Evolutionary conservation across 2,797 vertebrate genomes (phyloP), one percentile per base, ranked within the genome.

Genomic region (Pseudomugil tenellus): DNA sequence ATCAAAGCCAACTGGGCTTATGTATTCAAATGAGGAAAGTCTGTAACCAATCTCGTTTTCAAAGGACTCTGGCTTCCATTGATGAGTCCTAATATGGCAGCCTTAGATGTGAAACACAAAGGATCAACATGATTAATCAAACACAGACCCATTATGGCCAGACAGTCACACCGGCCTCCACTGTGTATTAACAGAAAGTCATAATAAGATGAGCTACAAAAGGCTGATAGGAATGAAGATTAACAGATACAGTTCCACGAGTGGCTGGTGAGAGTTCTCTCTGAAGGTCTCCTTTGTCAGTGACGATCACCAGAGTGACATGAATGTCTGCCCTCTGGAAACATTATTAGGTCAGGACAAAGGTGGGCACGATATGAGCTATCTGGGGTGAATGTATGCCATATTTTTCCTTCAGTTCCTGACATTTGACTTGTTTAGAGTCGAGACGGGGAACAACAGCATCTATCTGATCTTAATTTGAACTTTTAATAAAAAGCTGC

Each of bases 191-290:
- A 92, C 89, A 88, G 89, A 89, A 93, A 93, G 90, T 93, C 91
- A 91, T 92, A 94, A 94, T 93, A 93, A 92, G 92, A 94, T 88
- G 89, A 91, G 90, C 91, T 80, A 91, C 89, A 85, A 90, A 91
- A 86, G 89, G 87, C 79, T 84, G 87, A 89, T 69, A 77, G 79
- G 80, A 87, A 87, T 89, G 91, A 91, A 93, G 91, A 91, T 93
- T 72, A 92, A 87, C 89, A 92, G 90, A 89, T 92, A 89, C 89
- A 87, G 86, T 85, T 87, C 77, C 68, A 79, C 72, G 83, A 89
- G 84, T 71, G 84, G 81, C 81, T 77, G 80, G 81, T 78, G 79
- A 84, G 81, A 88, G 75, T 89, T 88, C 66, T 80, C 87, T 89
- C 79, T 90, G 79, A 93, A 92, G 89, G 89, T 90, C 72, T 81